Evolutionary conservation across 2,888 invertebrate genomes (phyloP).

Genomic region (Drosophila macrospina): DNA sequence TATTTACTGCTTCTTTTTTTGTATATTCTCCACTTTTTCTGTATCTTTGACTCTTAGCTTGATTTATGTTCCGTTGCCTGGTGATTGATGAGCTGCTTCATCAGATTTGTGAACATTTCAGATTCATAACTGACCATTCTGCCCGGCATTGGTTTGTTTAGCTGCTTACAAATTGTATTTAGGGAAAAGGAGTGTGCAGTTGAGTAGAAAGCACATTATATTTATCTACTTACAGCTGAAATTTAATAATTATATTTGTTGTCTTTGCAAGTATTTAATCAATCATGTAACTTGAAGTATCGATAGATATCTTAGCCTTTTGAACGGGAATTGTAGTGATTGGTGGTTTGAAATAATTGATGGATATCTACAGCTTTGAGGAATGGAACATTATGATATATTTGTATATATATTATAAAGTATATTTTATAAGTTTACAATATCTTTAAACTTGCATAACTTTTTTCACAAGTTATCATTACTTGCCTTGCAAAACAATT

Average conservation of each 20-base stretch:
- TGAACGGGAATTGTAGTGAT: neutral
- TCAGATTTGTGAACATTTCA: constrained; percentile 42
- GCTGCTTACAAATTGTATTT: constrained; percentile 44
- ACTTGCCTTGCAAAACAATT: too few relatives aligned
- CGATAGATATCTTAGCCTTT: neutral
- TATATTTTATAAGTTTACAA: too few relatives aligned
- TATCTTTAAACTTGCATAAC: too few relatives aligned
- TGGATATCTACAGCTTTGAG: too few relatives aligned
- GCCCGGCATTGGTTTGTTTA: constrained; percentile 43
- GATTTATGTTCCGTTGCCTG: constrained; percentile 82
- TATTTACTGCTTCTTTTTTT: neutral
- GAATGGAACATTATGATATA: too few relatives aligned
- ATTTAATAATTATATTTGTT: constrained; percentile 3
- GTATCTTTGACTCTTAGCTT: constrained; percentile 58
- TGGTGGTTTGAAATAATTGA: too few relatives aligned
- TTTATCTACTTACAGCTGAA: constrained; percentile 4
- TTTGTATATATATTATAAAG: too few relatives aligned
- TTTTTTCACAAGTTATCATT: too few relatives aligned
- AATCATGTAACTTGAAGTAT: neutral
- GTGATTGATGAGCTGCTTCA: constrained; percentile 80
- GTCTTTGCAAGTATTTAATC: neutral
- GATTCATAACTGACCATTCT: constrained; percentile 37
- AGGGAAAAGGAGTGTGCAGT: constrained; percentile 1
- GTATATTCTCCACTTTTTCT: constrained; percentile 1
- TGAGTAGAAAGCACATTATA: neutral